Conservation (phyloP, 2,797 vertebrate genomes). For the Premnoplex brunnescens region DNA sequence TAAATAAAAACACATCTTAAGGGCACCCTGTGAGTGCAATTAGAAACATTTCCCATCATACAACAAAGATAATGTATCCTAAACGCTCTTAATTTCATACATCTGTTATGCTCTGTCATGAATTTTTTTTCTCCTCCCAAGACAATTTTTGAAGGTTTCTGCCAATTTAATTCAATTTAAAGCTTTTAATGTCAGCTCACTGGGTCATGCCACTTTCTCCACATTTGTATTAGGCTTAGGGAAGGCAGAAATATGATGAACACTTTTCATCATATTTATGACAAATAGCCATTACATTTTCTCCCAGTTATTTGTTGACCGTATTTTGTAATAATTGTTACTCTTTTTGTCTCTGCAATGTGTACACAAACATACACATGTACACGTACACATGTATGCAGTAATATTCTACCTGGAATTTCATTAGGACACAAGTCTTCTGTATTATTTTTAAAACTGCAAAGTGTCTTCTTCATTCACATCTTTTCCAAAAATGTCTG, state of each 20-base stretch:
- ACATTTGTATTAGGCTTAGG: conserved; percentile 35
- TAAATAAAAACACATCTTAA: conserved; percentile 59
- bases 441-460: conserved; percentile 39
- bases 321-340: not conserved
- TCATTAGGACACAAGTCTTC: conserved; percentile 54
- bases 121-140: conserved; percentile 8
- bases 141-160: conserved; percentile 69
- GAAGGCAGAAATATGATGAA: conserved; percentile 57
- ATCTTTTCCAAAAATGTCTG: conserved; percentile 62
- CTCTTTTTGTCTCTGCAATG: not conserved
- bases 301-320: not conserved
- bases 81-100: conserved; percentile 67
- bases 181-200: conserved; percentile 70
- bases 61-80: conserved; percentile 49
- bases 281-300: conserved; percentile 1
- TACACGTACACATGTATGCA: not conserved
- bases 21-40: conserved; percentile 61
- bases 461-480: conserved; percentile 46
- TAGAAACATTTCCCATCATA: conserved; percentile 27
- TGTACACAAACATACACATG: not conserved
- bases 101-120: conserved; percentile 69
- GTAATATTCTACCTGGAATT: conserved; percentile 47
- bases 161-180: conserved; percentile 70
- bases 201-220: conserved; percentile 64
- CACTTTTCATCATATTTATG: conserved; percentile 34